These are phyloP conservation scores for Alentia gelatinosa DNA, from an alignment of 2,888 invertebrate species.

Conservation along the genomic window DNA sequence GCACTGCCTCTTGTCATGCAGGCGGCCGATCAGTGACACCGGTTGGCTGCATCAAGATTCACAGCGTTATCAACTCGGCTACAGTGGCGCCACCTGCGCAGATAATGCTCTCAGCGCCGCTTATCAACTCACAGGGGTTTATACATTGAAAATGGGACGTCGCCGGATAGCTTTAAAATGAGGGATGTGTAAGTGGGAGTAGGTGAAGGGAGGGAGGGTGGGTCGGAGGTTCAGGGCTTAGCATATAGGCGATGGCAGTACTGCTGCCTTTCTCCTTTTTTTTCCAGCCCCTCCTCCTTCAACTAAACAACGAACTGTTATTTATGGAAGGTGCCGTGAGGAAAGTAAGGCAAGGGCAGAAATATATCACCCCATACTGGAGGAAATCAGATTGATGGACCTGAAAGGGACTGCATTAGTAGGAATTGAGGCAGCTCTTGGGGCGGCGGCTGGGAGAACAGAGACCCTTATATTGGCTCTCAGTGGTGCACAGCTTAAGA, in stretches of 20 bases:
- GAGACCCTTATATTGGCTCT: not conserved
- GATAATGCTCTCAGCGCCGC: not conserved
- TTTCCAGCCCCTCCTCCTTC: too few relatives aligned
- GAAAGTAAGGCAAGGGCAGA: not conserved
- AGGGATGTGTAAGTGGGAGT: too few relatives aligned
- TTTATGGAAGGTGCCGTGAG: not conserved
- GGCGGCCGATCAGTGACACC: not conserved
- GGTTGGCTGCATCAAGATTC: not conserved
- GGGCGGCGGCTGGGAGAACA: not conserved
- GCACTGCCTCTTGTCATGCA: not conserved
- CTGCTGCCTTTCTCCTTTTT: too few relatives aligned
- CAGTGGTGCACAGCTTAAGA: not conserved
- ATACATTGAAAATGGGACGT: too few relatives aligned
- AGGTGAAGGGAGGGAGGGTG: too few relatives aligned
- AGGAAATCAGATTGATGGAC: not conserved
- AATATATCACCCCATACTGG: not conserved
- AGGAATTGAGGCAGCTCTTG: not conserved
- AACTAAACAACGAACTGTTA: not conserved
- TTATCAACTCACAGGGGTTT: not conserved
- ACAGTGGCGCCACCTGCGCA: not conserved
- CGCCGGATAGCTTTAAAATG: too few relatives aligned
- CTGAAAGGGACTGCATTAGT: not conserved
- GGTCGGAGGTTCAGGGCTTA: too few relatives aligned
- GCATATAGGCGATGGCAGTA: too few relatives aligned
- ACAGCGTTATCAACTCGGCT: not conserved